Evolutionary conservation across 1,140 invertebrate species (phyloP).

Genomic region (Xylocopa sonorina): DNA sequence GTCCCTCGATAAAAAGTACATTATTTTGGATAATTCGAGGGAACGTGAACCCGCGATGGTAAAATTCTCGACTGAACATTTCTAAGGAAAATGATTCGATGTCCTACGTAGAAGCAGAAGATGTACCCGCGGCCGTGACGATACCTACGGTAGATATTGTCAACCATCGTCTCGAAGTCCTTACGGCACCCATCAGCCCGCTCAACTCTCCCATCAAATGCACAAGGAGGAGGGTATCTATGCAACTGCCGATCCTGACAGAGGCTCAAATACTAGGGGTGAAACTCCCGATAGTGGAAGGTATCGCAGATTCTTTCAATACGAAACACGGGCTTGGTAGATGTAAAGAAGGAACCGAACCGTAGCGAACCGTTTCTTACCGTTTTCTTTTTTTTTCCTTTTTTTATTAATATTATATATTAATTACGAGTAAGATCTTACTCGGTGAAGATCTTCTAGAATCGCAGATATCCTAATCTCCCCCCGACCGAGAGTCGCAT

Average conservation of each 20-base stretch:
- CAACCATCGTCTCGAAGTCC: slow-evolving; percentile 87
- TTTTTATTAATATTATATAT: no score
- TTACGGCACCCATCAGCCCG: slow-evolving; percentile 81
- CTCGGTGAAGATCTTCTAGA: no score
- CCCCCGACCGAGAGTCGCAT: no score
- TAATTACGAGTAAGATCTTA: no score
- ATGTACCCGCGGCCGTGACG: slow-evolving; percentile 82
- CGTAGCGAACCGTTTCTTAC: no score
- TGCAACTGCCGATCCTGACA: slow-evolving; percentile 90
- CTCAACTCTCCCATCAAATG: slow-evolving; percentile 82
- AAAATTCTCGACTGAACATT: background rate
- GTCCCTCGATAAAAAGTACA: background rate
- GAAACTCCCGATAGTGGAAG: slow-evolving; percentile 93
- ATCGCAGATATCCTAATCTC: no score
- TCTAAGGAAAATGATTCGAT: slow-evolving; percentile 59
- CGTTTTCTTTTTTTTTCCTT: no score
- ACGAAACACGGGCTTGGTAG: slow-evolving; percentile 55
- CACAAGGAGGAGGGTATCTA: slow-evolving; percentile 93
- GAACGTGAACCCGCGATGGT: background rate
- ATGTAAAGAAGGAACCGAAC: slow-evolving; percentile 12
- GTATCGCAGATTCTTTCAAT: slow-evolving; percentile 82
- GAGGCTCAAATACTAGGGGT: slow-evolving; percentile 83
- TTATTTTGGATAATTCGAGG: background rate
- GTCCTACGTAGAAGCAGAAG: slow-evolving; percentile 81
- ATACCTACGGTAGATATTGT: slow-evolving; percentile 91